Evolutionary conservation across 2,113 vertebrate species (phyloP), one percentile per base, ranked within the genome.

Genomic region (Eurystomus gularis): DNA sequence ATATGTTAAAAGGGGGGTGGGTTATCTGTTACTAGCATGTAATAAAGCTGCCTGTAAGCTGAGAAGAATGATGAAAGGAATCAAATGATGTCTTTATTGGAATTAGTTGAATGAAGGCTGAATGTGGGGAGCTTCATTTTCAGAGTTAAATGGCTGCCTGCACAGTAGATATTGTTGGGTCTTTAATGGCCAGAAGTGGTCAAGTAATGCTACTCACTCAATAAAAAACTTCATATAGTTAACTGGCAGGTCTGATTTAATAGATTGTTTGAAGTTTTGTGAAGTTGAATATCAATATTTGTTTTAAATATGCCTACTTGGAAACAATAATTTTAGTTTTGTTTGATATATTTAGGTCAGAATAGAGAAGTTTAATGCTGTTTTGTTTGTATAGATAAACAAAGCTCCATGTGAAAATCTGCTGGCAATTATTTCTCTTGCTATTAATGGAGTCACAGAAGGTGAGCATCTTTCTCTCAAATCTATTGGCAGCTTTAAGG

Each of bases 381-480:
- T 86, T 95, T 39, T 80, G 13, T 94, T 84, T 93, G 13, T 98
- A 96, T 97, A 98, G 99, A 98, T 99, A 95, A 99, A 99, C 91
- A 98, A 98, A 95, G 96, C 97, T 20, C 98, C 97, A 7, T 99
- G 99, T 97, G 99, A 99, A 84, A 99, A 99, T 69, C 99, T 99
- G 81, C 97, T 99, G 97, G 97, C 99, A 93, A 98, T 99, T 93
- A 99, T 99, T 97, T 99, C 98, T 90, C 98, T 99, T 97, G 99
- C 99, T 94, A 99, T 99, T 96, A 98, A 96, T 96, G 99, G 98
- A 68, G 99, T 99, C 40, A 99, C 99, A 93, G 99, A 99, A 98
- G 99, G 99, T 99, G 93, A 98, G 97, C 91, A 17, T 52, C 42
- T 84, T 58, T 87, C 62, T 95, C 57, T 88, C 23, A 25, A 54